Evolutionary conservation across 2,797 vertebrate species (phyloP), one percentile per base, ranked within the genome.

Genomic region (Peromyscus aztecus): DNA sequence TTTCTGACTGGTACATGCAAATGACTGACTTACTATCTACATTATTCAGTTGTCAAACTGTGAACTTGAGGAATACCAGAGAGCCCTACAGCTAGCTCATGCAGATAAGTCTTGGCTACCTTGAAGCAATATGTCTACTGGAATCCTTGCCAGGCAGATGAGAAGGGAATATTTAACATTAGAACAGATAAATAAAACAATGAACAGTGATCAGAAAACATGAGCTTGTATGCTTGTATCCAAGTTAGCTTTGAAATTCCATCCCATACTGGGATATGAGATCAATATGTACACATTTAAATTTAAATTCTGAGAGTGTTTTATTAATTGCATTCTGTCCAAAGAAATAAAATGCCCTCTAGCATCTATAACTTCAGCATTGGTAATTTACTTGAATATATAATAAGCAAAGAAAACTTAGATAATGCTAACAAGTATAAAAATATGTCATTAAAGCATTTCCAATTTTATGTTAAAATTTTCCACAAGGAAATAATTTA

Each of bases 191-290:
- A 71, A 16, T 1, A 65, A 92, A 90, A 78, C 5, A 52, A 73
- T 31, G 2, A 21, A 37, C 2, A 65, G 63, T 16, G n/a, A 69
- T 34, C 83, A 67, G 31, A 24, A 85, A 85, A n/a, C 19, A 9
- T 93, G 80, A 71, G 40, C 27, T 21, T 71, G 11, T 55, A 76
- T 31, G 24, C 67, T 73, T 73, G 7, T 71, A 57, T 65, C 10
- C 34, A 63, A 65, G 46, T 89, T 93, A 89, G 57, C 34, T 86
- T 93, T 84, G 52, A 89, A 43, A 87, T 94, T 88, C 19, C 10
- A 27, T 3, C 87, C 81, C 34, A 13, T 78, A 31, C 5, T 82
- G 43, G 24, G 89, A 57, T 69, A 87, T 80, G 61, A 92, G 7
- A 34, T 4, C 12, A 75, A 29, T 12, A 61, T 34, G 1, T 27